Percentiles rank a stretch among this genome's conserved stretches.
These are phyloP conservation scores for Heteromyza rotundicornis DNA, from an alignment of 2,888 invertebrate species.

Conservation along the genomic window DNA sequence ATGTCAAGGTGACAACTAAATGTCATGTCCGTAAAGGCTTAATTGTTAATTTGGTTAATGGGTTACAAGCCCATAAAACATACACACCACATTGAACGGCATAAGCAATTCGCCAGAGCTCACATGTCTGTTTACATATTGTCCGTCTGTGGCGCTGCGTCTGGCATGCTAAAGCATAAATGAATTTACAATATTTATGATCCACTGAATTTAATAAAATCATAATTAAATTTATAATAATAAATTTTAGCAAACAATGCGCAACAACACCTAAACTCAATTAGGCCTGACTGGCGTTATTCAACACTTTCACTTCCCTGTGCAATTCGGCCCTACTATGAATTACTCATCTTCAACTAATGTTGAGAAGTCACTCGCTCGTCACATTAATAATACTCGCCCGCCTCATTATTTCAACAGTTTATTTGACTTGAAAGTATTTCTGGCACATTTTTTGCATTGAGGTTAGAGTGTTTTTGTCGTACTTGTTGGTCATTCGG, in stretches of 20 bases:
- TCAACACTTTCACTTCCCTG: slow-evolving; percentile 23
- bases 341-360: neutral
- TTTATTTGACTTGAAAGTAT: too few relatives aligned
- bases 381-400: neutral
- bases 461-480: too few relatives aligned
- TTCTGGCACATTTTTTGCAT: too few relatives aligned
- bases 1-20: slow-evolving; percentile 27
- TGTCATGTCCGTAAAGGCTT: slow-evolving; percentile 24
- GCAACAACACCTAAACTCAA: neutral
- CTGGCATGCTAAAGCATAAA: too few relatives aligned
- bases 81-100: too few relatives aligned
- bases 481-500: too few relatives aligned
- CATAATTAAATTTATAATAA: neutral
- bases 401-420: too few relatives aligned
- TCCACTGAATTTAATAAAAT: neutral
- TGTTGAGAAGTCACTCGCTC: slow-evolving; percentile 7
- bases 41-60: neutral
- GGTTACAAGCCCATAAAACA: neutral
- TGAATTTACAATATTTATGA: too few relatives aligned
- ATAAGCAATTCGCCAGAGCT: too few relatives aligned
- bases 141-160: too few relatives aligned
- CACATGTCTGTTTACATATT: too few relatives aligned
- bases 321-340: neutral
- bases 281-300: neutral
- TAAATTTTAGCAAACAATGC: neutral